Evolutionary conservation across 2,888 invertebrate species (phyloP), one percentile per base, ranked within the genome.

Genomic region (Notocelia uddmanniana): DNA sequence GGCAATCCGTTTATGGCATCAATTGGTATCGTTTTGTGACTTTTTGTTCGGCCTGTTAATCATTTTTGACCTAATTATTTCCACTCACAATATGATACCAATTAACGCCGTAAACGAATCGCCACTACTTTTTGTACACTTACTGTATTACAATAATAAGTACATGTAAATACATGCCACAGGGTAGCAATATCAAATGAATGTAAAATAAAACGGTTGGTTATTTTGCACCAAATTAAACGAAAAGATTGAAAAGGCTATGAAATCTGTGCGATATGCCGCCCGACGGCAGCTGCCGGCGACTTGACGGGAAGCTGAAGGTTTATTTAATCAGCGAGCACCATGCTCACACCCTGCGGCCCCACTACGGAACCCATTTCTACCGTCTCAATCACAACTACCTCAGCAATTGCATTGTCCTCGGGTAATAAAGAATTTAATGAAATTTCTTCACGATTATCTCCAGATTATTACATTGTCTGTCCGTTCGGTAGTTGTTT

Each of bases 321-420:
- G 88, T 93, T 92, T 93, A 93, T 93, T 93, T 93, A 93, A 93
- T 93, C 92, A 93, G 90, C 90, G 79, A 86, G 86, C 84, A 79
- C 62, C 54, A 41, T 50, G 45, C 62, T 23, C 57, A 10, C 69
- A 78, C 83, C 90, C 89, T 58, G 74, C 19, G 90, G 89, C 85
- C 59, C 74, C 75, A 75, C 75, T 78, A 76, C 81, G 88, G 85
- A 89, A 89, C 89, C 84, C 84, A 80, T 81, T 80, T 78, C 87
- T 89, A 87, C 89, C 84, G 86, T 90, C 93, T 92, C 92, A 92
- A 93, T 93, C 86, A 81, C 84, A 79, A 85, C 83, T 88, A 89
- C 90, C 87, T 85, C 89, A 80, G 87, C 89, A 89, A 90, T 92
- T 86, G 89, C 81, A 86, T 89, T 89, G 88, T 91, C 91, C 90